These are phyloP conservation scores for Ichneumoninae sp. DNA, from an alignment of 2,888 invertebrate genomes.

Conservation along the genomic window DNA sequence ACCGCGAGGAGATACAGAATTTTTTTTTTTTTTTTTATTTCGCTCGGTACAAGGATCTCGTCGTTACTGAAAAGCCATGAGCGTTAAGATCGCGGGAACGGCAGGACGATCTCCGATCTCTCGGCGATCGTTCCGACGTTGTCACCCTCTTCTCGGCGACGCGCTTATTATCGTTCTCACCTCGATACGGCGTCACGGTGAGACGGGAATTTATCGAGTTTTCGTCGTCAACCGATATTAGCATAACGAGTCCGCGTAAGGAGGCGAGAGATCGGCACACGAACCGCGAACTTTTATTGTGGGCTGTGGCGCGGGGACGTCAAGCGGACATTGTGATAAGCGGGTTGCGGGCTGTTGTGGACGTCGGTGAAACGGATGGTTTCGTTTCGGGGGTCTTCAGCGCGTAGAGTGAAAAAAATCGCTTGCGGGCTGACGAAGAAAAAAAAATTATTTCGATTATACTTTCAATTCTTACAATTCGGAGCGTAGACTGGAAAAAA, in stretches of 20 bases:
- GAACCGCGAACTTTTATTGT: constrained; percentile 43
- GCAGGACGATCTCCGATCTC: constrained; percentile 56
- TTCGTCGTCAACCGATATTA: constrained; percentile 40
- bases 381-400: constrained; percentile 17
- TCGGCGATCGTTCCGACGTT: constrained; percentile 50
- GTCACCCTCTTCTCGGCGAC: constrained; percentile 52
- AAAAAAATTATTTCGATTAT: background rate
- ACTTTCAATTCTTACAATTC: background rate
- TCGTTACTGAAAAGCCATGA: constrained; percentile 54
- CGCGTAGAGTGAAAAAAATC: background rate
- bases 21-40: background rate
- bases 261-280: constrained; percentile 35
- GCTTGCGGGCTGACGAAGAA: no score
- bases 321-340: constrained; percentile 1
- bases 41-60: constrained; percentile 23
- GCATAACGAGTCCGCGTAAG: constrained; percentile 60
- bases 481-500: no score
- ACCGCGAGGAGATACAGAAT: constrained; percentile 4
- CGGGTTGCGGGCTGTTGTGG: background rate
- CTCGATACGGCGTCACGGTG: constrained; percentile 30
- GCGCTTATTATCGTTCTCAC: constrained; percentile 57
- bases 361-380: background rate
- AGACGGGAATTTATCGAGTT: constrained; percentile 17
- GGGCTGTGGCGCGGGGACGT: background rate
- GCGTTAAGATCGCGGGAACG: constrained; percentile 58